Base-by-base conservation (phyloP, 2,888 invertebrate genomes). In the Orchesella flavescens region DNA sequence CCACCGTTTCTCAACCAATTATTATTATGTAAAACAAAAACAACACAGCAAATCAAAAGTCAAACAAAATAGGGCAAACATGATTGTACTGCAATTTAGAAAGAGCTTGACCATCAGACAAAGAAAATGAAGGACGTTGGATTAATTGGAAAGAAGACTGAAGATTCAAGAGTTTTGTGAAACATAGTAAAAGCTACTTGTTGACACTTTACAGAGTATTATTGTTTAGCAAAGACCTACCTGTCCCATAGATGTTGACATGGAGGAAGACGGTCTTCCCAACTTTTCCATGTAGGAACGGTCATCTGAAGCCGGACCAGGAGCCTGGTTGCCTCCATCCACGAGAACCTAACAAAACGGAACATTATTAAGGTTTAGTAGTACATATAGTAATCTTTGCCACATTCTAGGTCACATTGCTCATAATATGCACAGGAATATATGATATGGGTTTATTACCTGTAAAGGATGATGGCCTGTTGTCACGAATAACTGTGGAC, bases 401-500 rank as follows among this genome's bases (percentile, higher is more conserved):
- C n/a, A n/a, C n/a, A n/a, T n/a, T n/a, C n/a, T n/a, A n/a, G n/a
- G n/a, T n/a, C n/a, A n/a, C n/a, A n/a, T n/a, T n/a, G n/a, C n/a
- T n/a, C n/a, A n/a, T n/a, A n/a, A n/a, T n/a, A n/a, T n/a, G n/a
- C n/a, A n/a, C n/a, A n/a, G n/a, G n/a, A n/a, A n/a, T n/a, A n/a
- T n/a, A 9, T 13, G 24, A 55, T n/a, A 15, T 55, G 57, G 49
- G 65, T 59, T 49, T 19, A 72, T 84, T 76, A 85, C 86, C 75
- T 86, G 86, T 57, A 86, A 63, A 12, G 85, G 79, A 9, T 83
- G 84, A 43, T n/a, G n/a, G n/a, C 80, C 85, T 17, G 86, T 55
- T 17, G 79, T 81, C 24, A 86, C 85, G 63, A 85, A 86, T 2
- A 85, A 83, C 34, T 85, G 80, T 17, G 85, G 85, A 46, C 85